Conservation (phyloP, 2,888 invertebrate species). For the Sarcophaga carnaria region DNA sequence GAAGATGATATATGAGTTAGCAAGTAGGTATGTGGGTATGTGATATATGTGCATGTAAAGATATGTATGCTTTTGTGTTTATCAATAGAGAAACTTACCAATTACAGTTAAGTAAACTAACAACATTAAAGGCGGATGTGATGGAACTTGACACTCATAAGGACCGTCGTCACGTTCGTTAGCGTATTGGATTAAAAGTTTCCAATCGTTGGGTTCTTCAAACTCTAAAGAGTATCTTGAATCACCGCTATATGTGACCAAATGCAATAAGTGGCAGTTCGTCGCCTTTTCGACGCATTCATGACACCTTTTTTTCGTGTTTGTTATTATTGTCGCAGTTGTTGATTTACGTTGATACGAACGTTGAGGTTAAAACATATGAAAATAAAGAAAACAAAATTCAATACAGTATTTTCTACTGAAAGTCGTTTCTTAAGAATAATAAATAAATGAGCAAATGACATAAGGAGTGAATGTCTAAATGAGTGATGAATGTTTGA, state of each 20-base stretch:
- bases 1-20: not conserved
- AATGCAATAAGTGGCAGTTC: no score
- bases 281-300: no score
- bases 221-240: no score
- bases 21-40: not conserved
- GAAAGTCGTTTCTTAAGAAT: not conserved
- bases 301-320: slow-evolving; percentile 79
- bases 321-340: not conserved
- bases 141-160: no score
- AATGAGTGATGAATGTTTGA: slow-evolving; percentile 15
- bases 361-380: not conserved
- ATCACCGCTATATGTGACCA: no score
- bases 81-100: slow-evolving; percentile 83
- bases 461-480: not conserved
- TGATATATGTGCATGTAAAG: not conserved
- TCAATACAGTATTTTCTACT: not conserved
- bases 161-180: no score
- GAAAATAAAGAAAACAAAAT: slow-evolving; percentile 5
- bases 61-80: not conserved
- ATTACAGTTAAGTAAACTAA: slow-evolving; percentile 87
- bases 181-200: no score
- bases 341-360: not conserved
- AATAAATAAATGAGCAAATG: slow-evolving; percentile 23
- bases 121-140: slow-evolving; percentile 82
- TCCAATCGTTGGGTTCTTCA: no score